Evolutionary conservation across 2,888 invertebrate genomes (phyloP), one percentile per base, ranked within the genome.

Genomic region (Orchesellides sinensis): DNA sequence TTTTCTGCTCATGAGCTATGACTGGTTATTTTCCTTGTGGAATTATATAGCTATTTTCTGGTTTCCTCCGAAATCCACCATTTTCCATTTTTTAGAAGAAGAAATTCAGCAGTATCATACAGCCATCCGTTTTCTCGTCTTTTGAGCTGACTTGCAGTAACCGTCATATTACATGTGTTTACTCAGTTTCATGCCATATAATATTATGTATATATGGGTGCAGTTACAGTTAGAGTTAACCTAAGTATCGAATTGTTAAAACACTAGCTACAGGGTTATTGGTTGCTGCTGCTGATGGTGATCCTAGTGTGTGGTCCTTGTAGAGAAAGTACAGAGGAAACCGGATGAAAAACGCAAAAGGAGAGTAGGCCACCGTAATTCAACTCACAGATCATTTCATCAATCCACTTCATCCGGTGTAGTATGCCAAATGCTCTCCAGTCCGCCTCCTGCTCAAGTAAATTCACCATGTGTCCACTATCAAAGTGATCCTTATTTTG

Each of bases 301-400:
- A 32, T n/a, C 19, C 49, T 17, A 6, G 63, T 45, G 65, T 23
- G 21, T 65, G 3, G n/a, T n/a, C n/a, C n/a, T n/a, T 29, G 12
- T 47, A 21, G 49, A 52, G n/a, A n/a, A 27, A 49, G 35, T 63
- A 74, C 27, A 8, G 49, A 35, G 40, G n/a, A 65, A 45, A 54
- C 27, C 5, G 49, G 54, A 66, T 45, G 61, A 69, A 69, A 69
- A 61, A 78, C 59, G 49, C 29, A 27, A 32, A 27, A 45, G 1
- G 27, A 69, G 49, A 59, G 69, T 35, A 77, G 66, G 49, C 69
- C 68, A 72, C 72, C 65, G 65, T 72, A 80, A 80, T 72, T 80
- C 79, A 72, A 72, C 79, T 80, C 72, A 72, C 72, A 80, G 79
- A 80, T 80, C 79, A 80, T 80, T 80, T 72, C 79, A 80, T 80